These are phyloP conservation scores for Drosophila putrida DNA, from an alignment of 2,888 invertebrate species.

Conservation along the genomic window DNA sequence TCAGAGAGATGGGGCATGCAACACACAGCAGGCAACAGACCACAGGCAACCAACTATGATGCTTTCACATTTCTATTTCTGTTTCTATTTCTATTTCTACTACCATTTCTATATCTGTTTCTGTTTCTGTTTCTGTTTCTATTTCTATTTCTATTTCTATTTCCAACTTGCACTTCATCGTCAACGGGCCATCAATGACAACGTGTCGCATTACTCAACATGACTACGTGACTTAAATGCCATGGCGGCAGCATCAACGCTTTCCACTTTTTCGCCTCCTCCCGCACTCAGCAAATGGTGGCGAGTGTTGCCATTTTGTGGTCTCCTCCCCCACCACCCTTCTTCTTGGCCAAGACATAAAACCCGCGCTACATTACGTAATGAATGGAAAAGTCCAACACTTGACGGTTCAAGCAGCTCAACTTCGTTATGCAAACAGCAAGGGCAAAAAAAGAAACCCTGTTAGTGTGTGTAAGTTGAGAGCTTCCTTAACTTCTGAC, in stretches of 20 bases:
- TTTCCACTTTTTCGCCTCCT: background rate
- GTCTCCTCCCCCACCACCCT: conserved; percentile 23
- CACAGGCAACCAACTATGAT: conserved; percentile 17
- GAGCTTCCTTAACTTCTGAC: conserved; percentile 1
- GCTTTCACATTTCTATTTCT: conserved; percentile 53
- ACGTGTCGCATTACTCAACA: conserved; percentile 81
- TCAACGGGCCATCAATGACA: conserved; percentile 80
- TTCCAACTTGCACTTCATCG: conserved; percentile 78
- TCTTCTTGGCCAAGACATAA: conserved; percentile 53
- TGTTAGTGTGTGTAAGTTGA: conserved; percentile 2
- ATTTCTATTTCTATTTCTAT: conserved; percentile 62
- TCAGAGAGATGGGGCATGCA: background rate
- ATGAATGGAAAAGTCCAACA: conserved; percentile 63
- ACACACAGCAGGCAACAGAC: conserved; percentile 1
- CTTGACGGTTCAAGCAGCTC: conserved; percentile 48
- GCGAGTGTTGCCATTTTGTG: conserved; percentile 57
- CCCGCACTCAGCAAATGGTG: background rate
- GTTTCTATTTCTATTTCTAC: conserved; percentile 53
- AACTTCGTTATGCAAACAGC: conserved; percentile 63
- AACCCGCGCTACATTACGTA: conserved; percentile 68
- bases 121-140: conserved; percentile 66
- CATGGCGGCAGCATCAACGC: conserved; percentile 42
- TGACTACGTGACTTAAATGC: conserved; percentile 80
- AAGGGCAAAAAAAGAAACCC: conserved; percentile 6
- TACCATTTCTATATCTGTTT: conserved; percentile 49